Evolutionary conservation across 64 coral and sea anemone species (phyloP), one percentile per base, ranked within the genome.

Genomic region (Montipora capricornis): DNA sequence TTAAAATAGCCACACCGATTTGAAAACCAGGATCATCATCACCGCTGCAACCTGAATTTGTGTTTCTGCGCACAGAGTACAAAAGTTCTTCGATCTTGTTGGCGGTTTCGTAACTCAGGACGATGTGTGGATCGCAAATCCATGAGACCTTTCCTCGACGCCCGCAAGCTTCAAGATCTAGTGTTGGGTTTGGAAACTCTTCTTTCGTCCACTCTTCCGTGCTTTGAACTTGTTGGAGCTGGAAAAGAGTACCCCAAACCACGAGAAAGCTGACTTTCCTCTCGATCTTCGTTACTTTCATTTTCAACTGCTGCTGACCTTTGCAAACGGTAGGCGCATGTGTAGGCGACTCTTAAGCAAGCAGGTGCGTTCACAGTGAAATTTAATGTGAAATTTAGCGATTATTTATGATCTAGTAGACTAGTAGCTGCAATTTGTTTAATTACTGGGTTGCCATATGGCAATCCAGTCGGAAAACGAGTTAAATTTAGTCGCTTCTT

Each of bases 101-200:
- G 10, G 96, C 93, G 59, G 91, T 76, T 52, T 95, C 80, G 79
- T 98, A 93, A 50, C 73, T 77, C 10, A 98, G 15, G 74, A 98
- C 46, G 3, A 53, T 67, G 8, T 98, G 79, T 49, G 96, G 96
- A 68, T 98, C 96, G 62, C 96, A 98, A 60, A 98, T 92, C 96
- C 93, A 98, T 8, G 96, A 98, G 1, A 47, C 20, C 19, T 93
- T 81, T 49, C 96, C 96, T 11, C 78, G 73, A 5, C 96, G 83
- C 20, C 96, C 96, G 89, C 96, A 98, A 24, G 61, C 75, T 74
- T 84, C 74, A 20, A 89, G n/a, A 90, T 98, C 90, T 84, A 70
- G 92, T 14, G 74, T 52, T 9, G 96, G 96, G 92, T 98, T 95
- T 58, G 96, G 96, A 79, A 95, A 98, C 4, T 75, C 70, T 90